Conservation (phyloP, 2,888 invertebrate species). For the Lamproptera curius region DNA sequence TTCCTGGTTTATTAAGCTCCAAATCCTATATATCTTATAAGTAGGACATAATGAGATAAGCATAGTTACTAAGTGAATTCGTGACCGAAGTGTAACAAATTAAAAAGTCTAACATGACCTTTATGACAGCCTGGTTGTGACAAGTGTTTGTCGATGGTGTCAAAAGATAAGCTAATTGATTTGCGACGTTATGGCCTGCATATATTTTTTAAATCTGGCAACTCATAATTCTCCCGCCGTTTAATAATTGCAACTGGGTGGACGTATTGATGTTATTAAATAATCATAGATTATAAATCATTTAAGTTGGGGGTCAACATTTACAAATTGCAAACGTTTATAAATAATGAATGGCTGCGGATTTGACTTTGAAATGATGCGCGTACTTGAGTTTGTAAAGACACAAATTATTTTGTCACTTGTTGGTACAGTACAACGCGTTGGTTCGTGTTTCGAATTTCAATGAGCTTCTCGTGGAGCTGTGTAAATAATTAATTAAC, state of each 20-base stretch:
- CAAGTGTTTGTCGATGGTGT: slow-evolving; percentile 19
- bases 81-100: too few species aligned
- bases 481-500: too few species aligned
- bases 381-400: not conserved
- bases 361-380: slow-evolving; percentile 13
- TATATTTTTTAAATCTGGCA: slow-evolving; percentile 8
- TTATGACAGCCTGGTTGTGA: slow-evolving; percentile 8
- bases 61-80: too few species aligned
- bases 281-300: slow-evolving; percentile 6
- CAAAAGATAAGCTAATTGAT: slow-evolving; percentile 17
- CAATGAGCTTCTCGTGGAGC: too few species aligned
- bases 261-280: slow-evolving; percentile 10
- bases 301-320: not conserved
- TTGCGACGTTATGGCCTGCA: slow-evolving; percentile 10
- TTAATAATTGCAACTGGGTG: slow-evolving; percentile 8
- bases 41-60: too few species aligned
- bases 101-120: not conserved
- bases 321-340: slow-evolving; percentile 10
- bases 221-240: not conserved
- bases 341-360: slow-evolving; percentile 6
- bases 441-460: too few species aligned
- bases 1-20: too few species aligned
- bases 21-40: too few species aligned
- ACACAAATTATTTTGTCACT: not conserved
- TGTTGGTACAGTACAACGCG: too few species aligned